A percentile compares a stretch with the other conserved stretches of the same genome.
phyloP scores from a whole-genome alignment of 2,888 invertebrate species.

The Boloria euphrosyne region DNA sequence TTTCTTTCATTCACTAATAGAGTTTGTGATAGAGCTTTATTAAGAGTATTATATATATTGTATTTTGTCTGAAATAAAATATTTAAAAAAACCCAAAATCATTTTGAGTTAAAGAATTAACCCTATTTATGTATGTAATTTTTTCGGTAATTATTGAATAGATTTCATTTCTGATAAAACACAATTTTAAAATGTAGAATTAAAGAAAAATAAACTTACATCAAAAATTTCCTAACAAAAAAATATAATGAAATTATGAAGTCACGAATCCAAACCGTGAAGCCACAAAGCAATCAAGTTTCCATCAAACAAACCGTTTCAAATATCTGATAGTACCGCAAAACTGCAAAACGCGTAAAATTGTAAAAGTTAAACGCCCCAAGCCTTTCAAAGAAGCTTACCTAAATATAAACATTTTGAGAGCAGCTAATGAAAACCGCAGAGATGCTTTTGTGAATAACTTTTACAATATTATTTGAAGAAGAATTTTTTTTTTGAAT shows the following conservation, averaged over 20 bases:
- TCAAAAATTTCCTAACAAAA: background rate
- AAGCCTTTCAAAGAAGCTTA: constrained; percentile 47
- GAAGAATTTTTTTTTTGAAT: constrained; percentile 11
- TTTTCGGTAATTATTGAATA: too few relatives aligned
- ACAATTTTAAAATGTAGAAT: background rate
- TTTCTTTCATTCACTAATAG: too few relatives aligned
- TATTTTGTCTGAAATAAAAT: too few relatives aligned
- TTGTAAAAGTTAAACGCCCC: constrained; percentile 49
- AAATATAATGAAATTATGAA: constrained; percentile 18
- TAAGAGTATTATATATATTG: too few relatives aligned
- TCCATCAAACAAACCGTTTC: constrained; percentile 42
- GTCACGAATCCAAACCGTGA: constrained; percentile 18
- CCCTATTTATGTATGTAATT: too few relatives aligned
- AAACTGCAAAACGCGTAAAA: constrained; percentile 46
- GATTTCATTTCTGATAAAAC: too few relatives aligned
- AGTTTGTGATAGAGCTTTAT: too few relatives aligned
- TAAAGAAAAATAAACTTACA: background rate
- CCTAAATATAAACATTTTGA: constrained; percentile 48
- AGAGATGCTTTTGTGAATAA: constrained; percentile 43
- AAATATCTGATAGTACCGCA: constrained; percentile 42
- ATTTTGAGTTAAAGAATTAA: too few relatives aligned
- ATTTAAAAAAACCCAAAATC: too few relatives aligned
- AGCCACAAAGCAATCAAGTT: constrained; percentile 38
- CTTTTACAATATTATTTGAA: constrained; percentile 41
- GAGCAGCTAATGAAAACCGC: constrained; percentile 52